phyloP scores from a whole-genome alignment of 2,797 vertebrate genomes.

The Amblyraja radiata region DNA sequence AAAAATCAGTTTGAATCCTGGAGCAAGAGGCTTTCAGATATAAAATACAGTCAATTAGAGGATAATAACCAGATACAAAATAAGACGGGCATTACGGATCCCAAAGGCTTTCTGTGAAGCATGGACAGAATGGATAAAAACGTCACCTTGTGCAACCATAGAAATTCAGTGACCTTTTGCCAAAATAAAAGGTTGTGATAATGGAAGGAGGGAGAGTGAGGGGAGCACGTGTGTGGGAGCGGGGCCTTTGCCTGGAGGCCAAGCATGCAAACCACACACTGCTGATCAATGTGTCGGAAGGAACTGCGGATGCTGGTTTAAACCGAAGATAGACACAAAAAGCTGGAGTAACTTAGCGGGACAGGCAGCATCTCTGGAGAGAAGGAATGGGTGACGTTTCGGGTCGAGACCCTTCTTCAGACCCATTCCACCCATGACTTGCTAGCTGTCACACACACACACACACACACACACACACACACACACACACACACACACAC shows the following conservation, averaged over 20 bases:
- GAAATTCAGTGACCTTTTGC: constrained; percentile 8
- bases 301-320: too few relatives aligned
- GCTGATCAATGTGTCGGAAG: too few relatives aligned
- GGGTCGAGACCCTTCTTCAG: too few relatives aligned
- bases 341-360: too few relatives aligned
- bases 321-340: too few relatives aligned
- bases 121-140: not conserved
- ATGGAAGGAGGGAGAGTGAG: not conserved
- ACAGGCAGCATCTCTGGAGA: too few relatives aligned
- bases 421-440: not conserved
- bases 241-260: not conserved
- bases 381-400: too few relatives aligned
- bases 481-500: too few relatives aligned
- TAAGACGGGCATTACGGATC: not conserved
- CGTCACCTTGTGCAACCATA: not conserved
- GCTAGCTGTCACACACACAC: too few relatives aligned
- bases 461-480: too few relatives aligned
- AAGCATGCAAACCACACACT: not conserved
- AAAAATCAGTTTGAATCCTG: not conserved
- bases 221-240: not conserved
- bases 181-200: not conserved
- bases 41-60: constrained; percentile 29
- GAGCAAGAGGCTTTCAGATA: not conserved
- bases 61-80: constrained; percentile 16
- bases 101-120: not conserved